Evolutionary conservation across 2,797 vertebrate genomes (phyloP).

Genomic region (Calcarius lapponicus): DNA sequence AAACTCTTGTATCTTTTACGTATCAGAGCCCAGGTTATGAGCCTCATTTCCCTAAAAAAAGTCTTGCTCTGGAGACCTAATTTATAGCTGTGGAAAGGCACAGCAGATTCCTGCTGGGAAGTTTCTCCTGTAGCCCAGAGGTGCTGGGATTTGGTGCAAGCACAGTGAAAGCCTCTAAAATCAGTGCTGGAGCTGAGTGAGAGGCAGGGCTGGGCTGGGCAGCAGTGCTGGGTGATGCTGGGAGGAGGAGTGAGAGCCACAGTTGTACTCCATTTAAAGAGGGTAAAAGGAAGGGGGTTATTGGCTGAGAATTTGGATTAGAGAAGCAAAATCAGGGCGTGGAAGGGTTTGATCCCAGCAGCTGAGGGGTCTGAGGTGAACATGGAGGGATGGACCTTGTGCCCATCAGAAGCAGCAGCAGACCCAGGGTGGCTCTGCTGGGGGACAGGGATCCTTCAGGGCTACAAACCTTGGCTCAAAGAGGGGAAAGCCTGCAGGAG

Average conservation of each 20-base stretch:
- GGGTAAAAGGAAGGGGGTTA: background rate
- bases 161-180: background rate
- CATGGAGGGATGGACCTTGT: background rate
- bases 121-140: background rate
- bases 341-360: background rate
- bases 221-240: background rate
- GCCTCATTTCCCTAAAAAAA: background rate
- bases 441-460: background rate
- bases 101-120: background rate
- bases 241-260: background rate
- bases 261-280: rapidly evolving
- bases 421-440: rapidly evolving
- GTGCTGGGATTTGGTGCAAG: background rate
- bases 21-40: background rate
- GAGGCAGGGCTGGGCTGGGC: background rate
- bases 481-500: background rate
- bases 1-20: background rate
- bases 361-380: background rate
- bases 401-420: background rate
- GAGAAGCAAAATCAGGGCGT: background rate
- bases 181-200: background rate
- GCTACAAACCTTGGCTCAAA: background rate
- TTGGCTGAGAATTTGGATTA: background rate
- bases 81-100: background rate
- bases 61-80: background rate